Conservation (phyloP, 2,888 invertebrate species). For the Eledone cirrhosa region DNA sequence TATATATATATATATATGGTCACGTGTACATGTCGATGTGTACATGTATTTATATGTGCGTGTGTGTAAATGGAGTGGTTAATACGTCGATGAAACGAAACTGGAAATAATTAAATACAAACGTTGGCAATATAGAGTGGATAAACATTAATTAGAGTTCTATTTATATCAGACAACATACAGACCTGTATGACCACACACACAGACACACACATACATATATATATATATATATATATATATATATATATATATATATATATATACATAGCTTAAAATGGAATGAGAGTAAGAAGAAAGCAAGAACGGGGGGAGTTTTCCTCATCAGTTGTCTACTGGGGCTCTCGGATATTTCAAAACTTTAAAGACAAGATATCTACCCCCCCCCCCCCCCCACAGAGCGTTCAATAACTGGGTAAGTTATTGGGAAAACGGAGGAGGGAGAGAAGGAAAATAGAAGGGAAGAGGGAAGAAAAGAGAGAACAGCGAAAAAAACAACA, state of each 20-base stretch:
- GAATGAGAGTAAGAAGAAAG: neutral
- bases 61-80: too few relatives aligned
- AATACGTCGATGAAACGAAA: too few relatives aligned
- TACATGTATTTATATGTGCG: neutral
- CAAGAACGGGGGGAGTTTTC: neutral
- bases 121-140: too few relatives aligned
- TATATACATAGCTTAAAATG: neutral
- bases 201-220: neutral
- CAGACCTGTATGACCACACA: too few relatives aligned
- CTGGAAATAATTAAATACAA: too few relatives aligned
- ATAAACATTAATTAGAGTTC: too few relatives aligned
- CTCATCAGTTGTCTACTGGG: neutral
- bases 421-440: too few relatives aligned
- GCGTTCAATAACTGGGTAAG: too few relatives aligned
- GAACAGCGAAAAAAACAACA: neutral
- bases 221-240: neutral
- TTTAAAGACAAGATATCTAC: too few relatives aligned
- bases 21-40: neutral
- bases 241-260: neutral
- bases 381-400: too few relatives aligned
- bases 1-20: too few relatives aligned
- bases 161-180: too few relatives aligned
- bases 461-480: neutral
- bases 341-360: neutral
- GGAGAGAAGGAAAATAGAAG: neutral